These are phyloP conservation scores for Heliconius nattereri DNA, from an alignment of 1,140 invertebrate species.

Conservation along the genomic window DNA sequence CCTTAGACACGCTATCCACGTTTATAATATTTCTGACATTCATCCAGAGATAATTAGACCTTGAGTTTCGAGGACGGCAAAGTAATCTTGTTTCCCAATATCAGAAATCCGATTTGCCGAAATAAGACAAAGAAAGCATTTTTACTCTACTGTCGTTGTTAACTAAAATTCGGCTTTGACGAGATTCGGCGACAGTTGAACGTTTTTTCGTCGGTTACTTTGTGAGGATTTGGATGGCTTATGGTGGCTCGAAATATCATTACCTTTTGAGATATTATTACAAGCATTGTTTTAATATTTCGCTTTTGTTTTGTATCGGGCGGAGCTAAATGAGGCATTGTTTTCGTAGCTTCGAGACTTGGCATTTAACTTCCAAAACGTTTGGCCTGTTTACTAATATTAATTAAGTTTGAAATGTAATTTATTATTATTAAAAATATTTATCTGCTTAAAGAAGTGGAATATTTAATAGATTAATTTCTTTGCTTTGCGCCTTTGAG, in stretches of 20 bases:
- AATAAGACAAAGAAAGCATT: conserved; percentile 33
- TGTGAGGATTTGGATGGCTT: conserved; percentile 31
- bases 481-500: no score
- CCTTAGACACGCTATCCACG: not conserved
- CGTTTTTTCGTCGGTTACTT: conserved; percentile 38
- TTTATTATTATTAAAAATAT: not conserved
- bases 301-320: conserved; percentile 29
- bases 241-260: conserved; percentile 33
- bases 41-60: not conserved
- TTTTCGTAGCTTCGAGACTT: conserved; percentile 18
- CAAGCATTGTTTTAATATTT: conserved; percentile 35
- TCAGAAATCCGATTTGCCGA: conserved; percentile 27
- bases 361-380: not conserved
- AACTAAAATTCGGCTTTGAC: conserved; percentile 30
- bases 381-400: not conserved
- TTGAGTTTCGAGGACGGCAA: conserved; percentile 12
- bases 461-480: no score
- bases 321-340: conserved; percentile 21
- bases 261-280: conserved; percentile 35
- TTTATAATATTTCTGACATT: conserved; percentile 7
- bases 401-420: not conserved
- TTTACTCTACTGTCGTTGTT: conserved; percentile 32
- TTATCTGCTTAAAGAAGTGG: not conserved
- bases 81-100: conserved; percentile 38
- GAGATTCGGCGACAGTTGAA: conserved; percentile 20